These are phyloP conservation scores for Calameuta pallipes DNA, from an alignment of 2,888 invertebrate species.

Conservation along the genomic window DNA sequence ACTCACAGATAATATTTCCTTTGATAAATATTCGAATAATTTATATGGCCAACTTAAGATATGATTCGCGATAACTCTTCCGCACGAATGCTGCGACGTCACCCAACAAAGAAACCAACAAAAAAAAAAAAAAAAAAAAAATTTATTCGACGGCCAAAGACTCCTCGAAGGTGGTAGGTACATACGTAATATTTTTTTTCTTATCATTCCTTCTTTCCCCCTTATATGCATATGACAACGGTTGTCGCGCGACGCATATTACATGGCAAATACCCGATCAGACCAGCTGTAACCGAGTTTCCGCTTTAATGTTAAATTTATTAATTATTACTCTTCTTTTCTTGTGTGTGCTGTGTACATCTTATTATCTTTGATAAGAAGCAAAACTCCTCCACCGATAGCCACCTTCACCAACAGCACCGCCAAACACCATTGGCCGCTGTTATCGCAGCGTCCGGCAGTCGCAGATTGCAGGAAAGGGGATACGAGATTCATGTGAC, in stretches of 20 bases:
- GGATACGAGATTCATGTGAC: background rate
- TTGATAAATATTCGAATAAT: conserved; percentile 20
- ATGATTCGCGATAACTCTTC: conserved; percentile 3
- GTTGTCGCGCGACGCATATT: conserved; percentile 13
- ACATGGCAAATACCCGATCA: conserved; percentile 47
- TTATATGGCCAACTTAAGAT: conserved; percentile 38
- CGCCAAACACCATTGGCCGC: background rate
- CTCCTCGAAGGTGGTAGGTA: background rate
- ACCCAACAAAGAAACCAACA: too few relatives aligned
- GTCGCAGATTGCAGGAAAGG: background rate
- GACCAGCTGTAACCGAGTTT: conserved; percentile 62
- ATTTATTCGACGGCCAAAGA: background rate
- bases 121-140: background rate
- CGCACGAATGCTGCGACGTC: conserved; percentile 4
- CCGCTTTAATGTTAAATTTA: background rate
- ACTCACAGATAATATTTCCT: conserved; percentile 20
- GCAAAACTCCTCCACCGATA: background rate
- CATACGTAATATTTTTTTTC: background rate
- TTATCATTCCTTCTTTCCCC: conserved; percentile 11
- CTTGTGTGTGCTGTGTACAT: background rate
- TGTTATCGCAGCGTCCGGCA: background rate
- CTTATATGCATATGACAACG: background rate
- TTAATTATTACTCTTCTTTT: background rate
- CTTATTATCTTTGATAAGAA: background rate
- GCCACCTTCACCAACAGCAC: background rate